Base-by-base conservation (phyloP, 2,113 vertebrate genomes). In the Sphaerodactylus townsendi region DNA sequence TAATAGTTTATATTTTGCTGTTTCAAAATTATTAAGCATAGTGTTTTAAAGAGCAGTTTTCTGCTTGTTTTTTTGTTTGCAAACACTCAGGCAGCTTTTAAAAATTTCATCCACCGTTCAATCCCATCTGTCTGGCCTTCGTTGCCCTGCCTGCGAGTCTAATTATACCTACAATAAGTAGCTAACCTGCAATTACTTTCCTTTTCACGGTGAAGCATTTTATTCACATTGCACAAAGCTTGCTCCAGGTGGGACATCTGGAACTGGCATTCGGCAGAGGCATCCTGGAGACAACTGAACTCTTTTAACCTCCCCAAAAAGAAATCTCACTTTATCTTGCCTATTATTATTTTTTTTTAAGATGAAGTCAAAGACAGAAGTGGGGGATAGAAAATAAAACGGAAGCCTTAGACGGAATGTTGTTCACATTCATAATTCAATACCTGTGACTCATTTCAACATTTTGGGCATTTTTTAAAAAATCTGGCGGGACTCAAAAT, bases 361-460 rank as follows among this genome's bases (percentile, higher is more conserved):
- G 10, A 72, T 77, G 39, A 92, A 91, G 56, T 1, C 35, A n/a
- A 85, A 84, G 11, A 74, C 78, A 84, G 8, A 30, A 44, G 82
- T 62, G 62, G 78, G 4, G 0, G 11, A 82, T 84, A 86, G 83
- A 48, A 28, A 88, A 82, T 79, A 53, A 64, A 79, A 79, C 6
- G 25, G 33, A 15, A 79, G 37, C 75, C 7, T 88, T 25, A 84
- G 10, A 44, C 81, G 6, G 41, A 59, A 69, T 10, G 83, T 86
- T 81, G 87, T 84, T 56, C 59, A 62, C 69, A 37, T 91, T 46
- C 6, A 68, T 86, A 83, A 91, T 89, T 89, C 78, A 87, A 46
- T 65, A 78, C 17, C 76, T 81, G 30, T 86, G 39, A 79, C 35
- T 85, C n/a, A 86, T 86, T 89, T 85, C n/a, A 85, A 9, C 81